Base-by-base conservation (phyloP, 1,140 invertebrate genomes). In the Drosophila tristis region DNA sequence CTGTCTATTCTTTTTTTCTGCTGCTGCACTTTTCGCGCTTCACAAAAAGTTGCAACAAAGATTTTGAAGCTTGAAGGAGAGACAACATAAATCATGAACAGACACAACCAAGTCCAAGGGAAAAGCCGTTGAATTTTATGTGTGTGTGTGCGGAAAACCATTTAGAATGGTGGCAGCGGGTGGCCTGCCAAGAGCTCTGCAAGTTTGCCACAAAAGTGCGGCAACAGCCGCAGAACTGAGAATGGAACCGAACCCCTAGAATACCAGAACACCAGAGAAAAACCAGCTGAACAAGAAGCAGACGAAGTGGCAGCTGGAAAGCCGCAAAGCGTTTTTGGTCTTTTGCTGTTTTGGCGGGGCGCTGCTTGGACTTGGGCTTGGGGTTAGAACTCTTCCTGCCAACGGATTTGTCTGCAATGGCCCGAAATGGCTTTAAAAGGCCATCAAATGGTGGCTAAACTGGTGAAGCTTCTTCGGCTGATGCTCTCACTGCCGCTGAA, bases 41-140 rank as follows among this genome's bases (percentile, higher is more conserved):
- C 4, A 15, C 31, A 39, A 39, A 39, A 39, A 47, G 47, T 53
- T 39, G 47, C 68, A 54, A 54, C 65, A 29, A 49, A 54, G 65
- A 55, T 59, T 50, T 67, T 20, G 25, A 65, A 74, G 50, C 54
- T 63, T 39, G 51, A 43, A 63, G 77, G 55, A 63, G 72, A 68
- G 70, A 87, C 78, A 87, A 86, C 78, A 86, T 86, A 87, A 86
- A 86, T 86, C 81, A 86, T 82, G 81, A 86, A 75, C 82, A 87
- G 82, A 87, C 78, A 78, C 54, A 81, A 45, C 53, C 49, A 67
- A 74, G 71, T 67, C 50, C 54, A 54, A 50, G 25, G 44, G 58
- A 44, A 58, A 58, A 70, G 50, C 31, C 31, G 31, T 35, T 35
- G 31, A 11, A 35, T 35, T 1, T 20, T 20, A 20, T 20, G 20